Evolutionary conservation across 2,888 invertebrate species (phyloP), one percentile per base, ranked within the genome.

Genomic region (Anoncus sp.): DNA sequence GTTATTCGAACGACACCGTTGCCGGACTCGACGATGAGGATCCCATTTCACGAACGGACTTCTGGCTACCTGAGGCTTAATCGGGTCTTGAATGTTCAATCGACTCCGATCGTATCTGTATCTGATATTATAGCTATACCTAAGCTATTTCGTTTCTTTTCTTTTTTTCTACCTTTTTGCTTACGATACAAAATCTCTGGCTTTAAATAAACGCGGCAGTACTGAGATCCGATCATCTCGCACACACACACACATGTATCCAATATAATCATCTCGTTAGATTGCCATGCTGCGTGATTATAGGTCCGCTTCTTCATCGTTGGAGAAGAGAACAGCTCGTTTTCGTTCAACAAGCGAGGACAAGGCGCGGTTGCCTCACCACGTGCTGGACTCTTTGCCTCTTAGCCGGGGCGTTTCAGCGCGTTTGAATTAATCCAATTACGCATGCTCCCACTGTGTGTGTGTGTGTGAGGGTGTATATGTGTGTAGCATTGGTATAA

Each of bases 401-500:
- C 35, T 49, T 69, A 14, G 4, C 24, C 51, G 16, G 12, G 16
- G 38, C 63, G 57, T 51, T 63, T 73, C 59, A 67, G 20, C 67
- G 53, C 85, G 82, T 87, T 87, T 84, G 86, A 87, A 89, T 89
- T 88, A 88, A 89, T 89, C 88, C 87, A 88, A 89, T 90, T 87
- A 87, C 83, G 85, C 86, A 85, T 86, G 84, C 85, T 81, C 78
- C 63, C 45, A 38, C 38, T 45, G 14, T 14, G 31, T 63, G 53
- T n/a, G n/a, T n/a, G n/a, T n/a, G n/a, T n/a, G n/a, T n/a, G n/a
- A n/a, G n/a, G n/a, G n/a, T n/a, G n/a, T n/a, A n/a, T n/a, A n/a
- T n/a, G n/a, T 49, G 40, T 16, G 49, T 20, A 55, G 16, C 40
- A 47, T 40, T 31, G 24, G 57, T 51, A 51, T 63, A 62, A 57